These are phyloP conservation scores for Crocodylus rhombifer DNA, from an alignment of 2,797 vertebrate species.

Conservation along the genomic window DNA sequence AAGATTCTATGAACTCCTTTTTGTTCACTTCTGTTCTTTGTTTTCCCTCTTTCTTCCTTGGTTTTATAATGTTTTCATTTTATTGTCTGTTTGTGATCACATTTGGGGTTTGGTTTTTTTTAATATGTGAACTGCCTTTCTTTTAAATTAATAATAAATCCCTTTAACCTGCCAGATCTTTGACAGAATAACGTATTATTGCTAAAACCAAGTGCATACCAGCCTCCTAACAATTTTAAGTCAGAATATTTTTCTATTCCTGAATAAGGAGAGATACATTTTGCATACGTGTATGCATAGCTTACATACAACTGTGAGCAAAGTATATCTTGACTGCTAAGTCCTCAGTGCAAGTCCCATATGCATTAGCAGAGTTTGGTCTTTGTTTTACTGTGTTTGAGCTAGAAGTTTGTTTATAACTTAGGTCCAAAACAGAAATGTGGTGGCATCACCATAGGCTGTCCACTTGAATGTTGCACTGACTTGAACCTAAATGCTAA, in stretches of 20 bases:
- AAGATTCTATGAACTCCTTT: background rate
- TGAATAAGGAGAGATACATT: background rate
- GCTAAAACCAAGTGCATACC: background rate
- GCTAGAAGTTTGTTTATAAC: background rate
- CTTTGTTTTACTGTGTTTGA: background rate
- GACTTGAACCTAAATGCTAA: constrained; percentile 30
- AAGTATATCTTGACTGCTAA: background rate
- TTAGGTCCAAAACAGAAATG: background rate
- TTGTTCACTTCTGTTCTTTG: background rate
- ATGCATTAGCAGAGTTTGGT: background rate
- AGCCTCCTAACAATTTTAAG: background rate
- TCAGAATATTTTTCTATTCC: background rate
- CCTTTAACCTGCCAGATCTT: background rate
- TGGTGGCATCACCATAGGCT: background rate
- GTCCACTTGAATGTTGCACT: constrained; percentile 28
- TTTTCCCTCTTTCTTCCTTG: background rate
- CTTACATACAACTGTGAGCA: background rate
- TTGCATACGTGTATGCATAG: background rate
- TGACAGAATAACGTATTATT: background rate
- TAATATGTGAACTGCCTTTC: background rate
- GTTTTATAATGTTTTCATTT: constrained; percentile 2
- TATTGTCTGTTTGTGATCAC: background rate
- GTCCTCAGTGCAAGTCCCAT: background rate
- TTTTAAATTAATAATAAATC: constrained; percentile 2
- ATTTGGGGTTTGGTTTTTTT: background rate